Conservation (phyloP, 2,797 vertebrate species). For the Rhinatrema bivittatum region DNA sequence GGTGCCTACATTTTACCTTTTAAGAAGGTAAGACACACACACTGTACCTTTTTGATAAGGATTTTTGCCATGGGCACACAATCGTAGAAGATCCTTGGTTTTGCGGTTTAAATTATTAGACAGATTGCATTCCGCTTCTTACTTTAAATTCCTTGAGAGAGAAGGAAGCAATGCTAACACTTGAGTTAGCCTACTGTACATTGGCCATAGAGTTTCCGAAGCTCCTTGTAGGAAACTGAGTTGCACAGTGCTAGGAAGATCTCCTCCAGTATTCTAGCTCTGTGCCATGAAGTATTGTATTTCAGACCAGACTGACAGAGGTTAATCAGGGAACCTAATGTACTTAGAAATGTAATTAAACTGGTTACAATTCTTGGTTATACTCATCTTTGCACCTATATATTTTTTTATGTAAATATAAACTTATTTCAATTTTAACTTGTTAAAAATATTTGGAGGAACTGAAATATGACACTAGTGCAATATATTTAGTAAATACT, state of each 20-base stretch:
- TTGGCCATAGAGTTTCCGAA: slow-evolving; percentile 12
- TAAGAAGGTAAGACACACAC: neutral
- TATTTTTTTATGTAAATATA: slow-evolving; percentile 46
- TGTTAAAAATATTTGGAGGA: slow-evolving; percentile 24
- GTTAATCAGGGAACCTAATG: slow-evolving; percentile 47
- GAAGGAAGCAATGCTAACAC: slow-evolving; percentile 10
- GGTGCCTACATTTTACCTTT: neutral
- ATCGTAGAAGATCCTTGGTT: too few species aligned
- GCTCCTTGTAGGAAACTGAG: slow-evolving; percentile 2
- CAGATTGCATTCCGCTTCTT: slow-evolving; percentile 7
- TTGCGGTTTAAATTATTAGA: slow-evolving; percentile 28
- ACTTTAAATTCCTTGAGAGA: slow-evolving; percentile 12
- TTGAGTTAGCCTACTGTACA: slow-evolving; percentile 10
- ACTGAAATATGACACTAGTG: slow-evolving; percentile 31
- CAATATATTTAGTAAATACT: slow-evolving; percentile 51
- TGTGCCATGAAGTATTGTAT: slow-evolving; percentile 1
- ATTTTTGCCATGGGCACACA: too few species aligned
- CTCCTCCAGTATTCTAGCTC: slow-evolving; percentile 1
- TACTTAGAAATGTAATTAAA: slow-evolving; percentile 52
- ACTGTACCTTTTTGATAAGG: slow-evolving; percentile 20
- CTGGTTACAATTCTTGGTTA: slow-evolving; percentile 29
- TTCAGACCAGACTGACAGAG: slow-evolving; percentile 25
- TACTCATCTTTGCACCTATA: slow-evolving; percentile 43
- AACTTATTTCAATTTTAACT: slow-evolving; percentile 23
- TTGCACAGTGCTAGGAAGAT: too few species aligned